Evolutionary conservation across 2,113 vertebrate genomes (phyloP), one percentile per base, ranked within the genome.

Genomic region (Aphyosemion australe): DNA sequence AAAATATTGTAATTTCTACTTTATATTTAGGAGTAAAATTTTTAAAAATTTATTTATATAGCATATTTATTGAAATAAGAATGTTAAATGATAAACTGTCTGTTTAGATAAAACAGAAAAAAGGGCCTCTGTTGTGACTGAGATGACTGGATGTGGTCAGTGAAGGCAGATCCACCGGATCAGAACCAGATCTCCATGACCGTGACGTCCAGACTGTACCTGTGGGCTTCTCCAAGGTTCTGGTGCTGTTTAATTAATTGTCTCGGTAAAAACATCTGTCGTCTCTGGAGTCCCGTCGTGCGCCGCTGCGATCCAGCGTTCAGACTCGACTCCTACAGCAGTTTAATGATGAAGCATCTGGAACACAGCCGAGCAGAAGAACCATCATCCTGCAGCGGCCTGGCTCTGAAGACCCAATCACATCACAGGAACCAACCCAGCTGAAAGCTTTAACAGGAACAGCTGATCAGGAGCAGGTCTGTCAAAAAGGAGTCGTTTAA

Each of bases 201-300:
- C 76, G 7, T 61, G 74, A 74, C 70, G 73, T 74, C 76, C 83
- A 62, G 52, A 65, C 65, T 65, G 53, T 59, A 54, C 55, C 31
- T 14, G 10, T 10, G 11, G 15, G 42, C 50, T 66, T 68, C 80
- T 2, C 13, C 2, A 75, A 78, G 41, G 62, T 74, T 74, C 54
- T 39, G 26, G 39, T 13, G 42, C 72, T 67, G 53, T 53, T 83
- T 84, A 82, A 82, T 84, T 72, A 80, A 84, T 78, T 76, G 77
- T 83, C 76, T 84, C 76, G 61, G 64, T 64, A n/a, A 54, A 15
- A 72, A 80, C 85, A 87, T 83, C 85, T 87, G 85, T 76, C 50
- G 77, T 84, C 85, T 87, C 82, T 49, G 59, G 82, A 78, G 85
- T 66, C 47, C 14, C 16, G 5, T 60, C 6, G 53, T 8, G 14